Conservation (phyloP, 2,888 invertebrate genomes). For the Cerceris ruficornis region DNA sequence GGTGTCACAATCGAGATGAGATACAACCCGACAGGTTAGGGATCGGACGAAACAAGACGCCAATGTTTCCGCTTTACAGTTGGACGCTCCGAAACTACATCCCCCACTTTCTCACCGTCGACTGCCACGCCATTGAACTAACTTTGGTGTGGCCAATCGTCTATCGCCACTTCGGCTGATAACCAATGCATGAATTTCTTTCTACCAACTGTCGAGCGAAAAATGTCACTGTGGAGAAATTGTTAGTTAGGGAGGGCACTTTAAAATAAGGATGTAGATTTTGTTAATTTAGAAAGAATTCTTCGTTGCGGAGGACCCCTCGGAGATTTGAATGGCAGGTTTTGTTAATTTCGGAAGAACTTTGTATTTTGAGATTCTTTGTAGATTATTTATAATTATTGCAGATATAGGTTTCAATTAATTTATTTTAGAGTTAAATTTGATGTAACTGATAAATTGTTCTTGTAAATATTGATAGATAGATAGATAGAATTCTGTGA, state of each 20-base stretch:
- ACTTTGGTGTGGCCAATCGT: constrained; percentile 30
- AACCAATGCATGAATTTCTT: constrained; percentile 21
- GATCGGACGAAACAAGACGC: constrained; percentile 17
- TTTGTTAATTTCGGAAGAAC: too few species aligned
- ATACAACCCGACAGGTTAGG: constrained; percentile 43
- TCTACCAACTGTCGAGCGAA: not conserved
- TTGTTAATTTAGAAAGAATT: too few species aligned
- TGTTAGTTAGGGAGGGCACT: not conserved
- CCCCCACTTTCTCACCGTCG: constrained; percentile 8
- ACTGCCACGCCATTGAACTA: constrained; percentile 29
- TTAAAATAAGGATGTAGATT: too few species aligned
- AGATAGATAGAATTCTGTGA: too few species aligned
- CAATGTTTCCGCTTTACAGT: not conserved
- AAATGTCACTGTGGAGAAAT: not conserved
- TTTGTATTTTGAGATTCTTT: too few species aligned
- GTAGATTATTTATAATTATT: too few species aligned
- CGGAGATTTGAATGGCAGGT: too few species aligned
- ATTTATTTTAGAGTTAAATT: too few species aligned
- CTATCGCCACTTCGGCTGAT: constrained; percentile 22
- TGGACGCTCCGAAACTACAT: constrained; percentile 12
- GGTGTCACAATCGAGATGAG: constrained; percentile 31
- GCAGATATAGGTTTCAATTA: too few species aligned
- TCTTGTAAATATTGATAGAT: too few species aligned
- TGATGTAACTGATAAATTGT: too few species aligned
- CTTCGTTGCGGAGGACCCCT: too few species aligned